phyloP scores from a whole-genome alignment of 2,797 vertebrate genomes.

The Sciaenops ocellatus region DNA sequence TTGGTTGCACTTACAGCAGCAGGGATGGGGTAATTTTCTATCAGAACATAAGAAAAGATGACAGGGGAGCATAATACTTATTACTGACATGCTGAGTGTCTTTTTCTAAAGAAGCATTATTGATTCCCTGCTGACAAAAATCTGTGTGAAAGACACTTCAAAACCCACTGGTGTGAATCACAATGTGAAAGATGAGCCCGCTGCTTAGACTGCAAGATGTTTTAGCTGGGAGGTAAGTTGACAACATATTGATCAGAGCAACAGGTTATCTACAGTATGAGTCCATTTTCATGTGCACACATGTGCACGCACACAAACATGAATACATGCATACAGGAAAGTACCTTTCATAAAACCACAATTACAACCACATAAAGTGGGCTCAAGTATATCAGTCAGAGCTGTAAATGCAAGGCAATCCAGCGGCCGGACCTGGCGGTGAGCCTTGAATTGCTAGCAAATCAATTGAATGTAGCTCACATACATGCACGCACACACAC shows the following conservation, averaged over 20 bases:
- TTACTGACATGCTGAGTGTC: conserved; percentile 65
- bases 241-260: conserved; percentile 60
- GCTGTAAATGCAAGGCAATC: conserved; percentile 50
- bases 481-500: neutral
- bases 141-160: conserved; percentile 60
- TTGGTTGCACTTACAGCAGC: conserved; percentile 40
- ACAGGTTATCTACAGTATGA: conserved; percentile 46
- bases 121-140: conserved; percentile 72
- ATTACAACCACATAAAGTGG: conserved; percentile 55
- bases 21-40: conserved; percentile 46
- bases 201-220: conserved; percentile 44
- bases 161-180: conserved; percentile 63
- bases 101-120: conserved; percentile 72
- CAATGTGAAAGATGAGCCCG: conserved; percentile 52
- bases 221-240: conserved; percentile 42
- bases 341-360: conserved; percentile 51
- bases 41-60: conserved; percentile 57
- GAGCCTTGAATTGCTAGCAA: conserved; percentile 70
- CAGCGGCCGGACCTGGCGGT: conserved; percentile 42
- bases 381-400: conserved; percentile 50
- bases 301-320: neutral
- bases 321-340: conserved; percentile 21
- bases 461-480: conserved; percentile 68
- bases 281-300: conserved; percentile 8
- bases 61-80: conserved; percentile 62